A percentile compares a stretch with the other conserved stretches of the same genome.
phyloP scores from a whole-genome alignment of 1,140 invertebrate genomes.

The Neotoxoptera formosana region DNA sequence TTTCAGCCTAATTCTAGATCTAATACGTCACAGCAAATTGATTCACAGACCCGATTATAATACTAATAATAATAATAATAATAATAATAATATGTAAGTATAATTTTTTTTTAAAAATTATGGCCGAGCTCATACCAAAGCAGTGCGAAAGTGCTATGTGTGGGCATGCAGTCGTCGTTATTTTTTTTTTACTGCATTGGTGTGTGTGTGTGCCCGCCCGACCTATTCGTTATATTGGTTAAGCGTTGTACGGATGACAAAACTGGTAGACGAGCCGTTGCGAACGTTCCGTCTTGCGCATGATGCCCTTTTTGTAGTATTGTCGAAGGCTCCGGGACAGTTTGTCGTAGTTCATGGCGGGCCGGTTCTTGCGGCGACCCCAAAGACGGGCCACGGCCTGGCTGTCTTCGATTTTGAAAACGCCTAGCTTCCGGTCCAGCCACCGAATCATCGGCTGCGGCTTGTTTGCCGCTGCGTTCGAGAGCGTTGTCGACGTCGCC shows the following conservation, averaged over 20 bases:
- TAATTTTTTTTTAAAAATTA: too few species aligned
- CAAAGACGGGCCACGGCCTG: constrained; percentile 93
- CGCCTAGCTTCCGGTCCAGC: constrained; percentile 91
- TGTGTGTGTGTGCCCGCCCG: too few species aligned
- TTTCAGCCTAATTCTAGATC: too few species aligned
- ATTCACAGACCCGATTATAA: background rate
- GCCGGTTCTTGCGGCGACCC: constrained; percentile 96
- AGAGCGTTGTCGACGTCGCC: constrained; percentile 71
- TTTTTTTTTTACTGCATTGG: too few species aligned
- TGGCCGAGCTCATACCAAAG: too few species aligned
- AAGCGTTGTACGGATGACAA: constrained; percentile 85
- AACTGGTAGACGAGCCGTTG: constrained; percentile 99
- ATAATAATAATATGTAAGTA: too few species aligned
- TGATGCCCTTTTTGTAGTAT: constrained; percentile 99
- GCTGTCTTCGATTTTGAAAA: constrained; percentile 99
- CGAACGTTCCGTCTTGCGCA: constrained; percentile 98
- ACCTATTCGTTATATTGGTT: background rate
- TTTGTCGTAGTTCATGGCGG: constrained; percentile 99
- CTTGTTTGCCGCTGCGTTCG: constrained; percentile 66
- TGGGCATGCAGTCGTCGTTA: too few species aligned
- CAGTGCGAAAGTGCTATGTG: too few species aligned
- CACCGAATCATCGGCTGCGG: constrained; percentile 92
- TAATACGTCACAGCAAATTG: background rate
- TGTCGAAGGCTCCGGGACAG: constrained; percentile 96
- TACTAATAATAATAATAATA: background rate